Conservation (phyloP, 2,113 vertebrate genomes). For the Gobio gobio region DNA sequence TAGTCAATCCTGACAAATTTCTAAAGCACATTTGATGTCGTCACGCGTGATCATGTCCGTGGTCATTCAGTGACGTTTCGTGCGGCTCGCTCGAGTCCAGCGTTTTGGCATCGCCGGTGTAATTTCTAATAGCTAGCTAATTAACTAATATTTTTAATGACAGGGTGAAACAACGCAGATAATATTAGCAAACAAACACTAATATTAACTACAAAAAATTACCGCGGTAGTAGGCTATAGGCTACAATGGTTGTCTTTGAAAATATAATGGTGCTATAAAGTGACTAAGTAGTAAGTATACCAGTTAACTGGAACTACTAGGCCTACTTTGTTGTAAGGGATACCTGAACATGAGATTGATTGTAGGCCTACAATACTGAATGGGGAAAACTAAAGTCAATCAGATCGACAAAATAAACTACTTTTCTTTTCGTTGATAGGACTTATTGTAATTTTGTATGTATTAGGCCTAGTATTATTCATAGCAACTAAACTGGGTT, state of each 20-base stretch:
- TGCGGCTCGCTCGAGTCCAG: too few species aligned
- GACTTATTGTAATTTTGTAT: not conserved
- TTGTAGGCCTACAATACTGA: not conserved
- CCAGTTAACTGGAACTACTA: too few species aligned
- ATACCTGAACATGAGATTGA: not conserved
- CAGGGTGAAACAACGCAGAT: not conserved
- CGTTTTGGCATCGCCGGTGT: not conserved
- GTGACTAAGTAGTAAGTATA: too few species aligned
- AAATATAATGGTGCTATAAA: too few species aligned
- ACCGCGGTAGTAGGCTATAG: too few species aligned
- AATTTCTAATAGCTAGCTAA: not conserved
- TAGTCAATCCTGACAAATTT: not conserved
- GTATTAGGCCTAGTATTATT: too few species aligned
- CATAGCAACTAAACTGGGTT: too few species aligned
- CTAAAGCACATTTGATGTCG: not conserved
- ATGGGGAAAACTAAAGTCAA: not conserved
- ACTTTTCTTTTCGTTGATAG: not conserved
- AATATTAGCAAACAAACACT: too few species aligned
- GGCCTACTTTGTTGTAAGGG: not conserved
- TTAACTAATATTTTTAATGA: not conserved
- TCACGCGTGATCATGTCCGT: not conserved
- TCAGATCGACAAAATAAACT: not conserved
- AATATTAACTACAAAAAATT: too few species aligned
- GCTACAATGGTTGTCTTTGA: too few species aligned
- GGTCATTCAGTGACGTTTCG: not conserved